A percentile compares a stretch with the other conserved stretches of the same genome.
Evolutionary conservation across 23 tunicate genomes (phyloP).

Genomic region (Clavelina lepadiformis): DNA sequence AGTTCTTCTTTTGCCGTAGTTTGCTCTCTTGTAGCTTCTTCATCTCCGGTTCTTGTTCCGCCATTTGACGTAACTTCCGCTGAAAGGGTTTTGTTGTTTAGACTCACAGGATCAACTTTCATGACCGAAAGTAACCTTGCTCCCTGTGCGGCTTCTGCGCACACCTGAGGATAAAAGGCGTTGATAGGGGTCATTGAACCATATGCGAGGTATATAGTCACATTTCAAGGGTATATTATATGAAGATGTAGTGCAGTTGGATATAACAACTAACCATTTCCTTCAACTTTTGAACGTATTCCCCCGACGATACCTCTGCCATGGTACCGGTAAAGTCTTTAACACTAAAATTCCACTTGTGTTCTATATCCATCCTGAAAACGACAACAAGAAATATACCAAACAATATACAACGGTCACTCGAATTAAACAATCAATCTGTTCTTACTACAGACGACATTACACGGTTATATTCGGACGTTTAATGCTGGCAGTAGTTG

Average conservation of each 20-base stretch:
- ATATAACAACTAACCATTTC: slow-evolving; percentile 30
- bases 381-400: no score
- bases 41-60: background rate
- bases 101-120: slow-evolving; percentile 22
- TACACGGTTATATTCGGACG: no score
- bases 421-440: no score
- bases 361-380: slow-evolving; percentile 43
- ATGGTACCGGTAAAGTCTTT: slow-evolving; percentile 34
- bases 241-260: no score
- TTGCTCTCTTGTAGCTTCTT: slow-evolving; percentile 4
- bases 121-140: slow-evolving; percentile 51
- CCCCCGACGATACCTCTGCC: slow-evolving; percentile 13
- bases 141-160: slow-evolving; percentile 32
- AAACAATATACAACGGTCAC: no score
- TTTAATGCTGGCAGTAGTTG: no score
- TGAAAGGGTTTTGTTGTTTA: no score
- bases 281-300: slow-evolving; percentile 34
- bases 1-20: background rate
- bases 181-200: no score
- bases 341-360: slow-evolving; percentile 31
- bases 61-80: background rate
- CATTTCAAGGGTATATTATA: no score
- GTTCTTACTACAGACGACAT: no score
- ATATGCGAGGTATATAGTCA: no score
- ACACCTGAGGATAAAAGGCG: no score